A percentile compares a stretch with the other conserved stretches of the same genome.
phyloP scores from a whole-genome alignment of 2,113 vertebrate species.

The Cygnus buccinator region DNA sequence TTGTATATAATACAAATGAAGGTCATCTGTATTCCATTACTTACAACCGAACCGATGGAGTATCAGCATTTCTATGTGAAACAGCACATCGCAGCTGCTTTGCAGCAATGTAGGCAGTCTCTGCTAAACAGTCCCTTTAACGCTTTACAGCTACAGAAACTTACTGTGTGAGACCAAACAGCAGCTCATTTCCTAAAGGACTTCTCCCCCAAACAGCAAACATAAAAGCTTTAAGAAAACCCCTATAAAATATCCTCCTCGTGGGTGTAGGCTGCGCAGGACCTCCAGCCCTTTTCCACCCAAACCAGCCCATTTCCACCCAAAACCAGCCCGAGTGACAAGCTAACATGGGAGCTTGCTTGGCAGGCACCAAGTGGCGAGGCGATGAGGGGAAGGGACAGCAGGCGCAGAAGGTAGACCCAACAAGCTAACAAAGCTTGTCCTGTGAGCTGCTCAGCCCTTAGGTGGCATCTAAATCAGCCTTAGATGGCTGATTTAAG shows the following conservation, averaged over 20 bases:
- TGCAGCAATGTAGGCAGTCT: neutral
- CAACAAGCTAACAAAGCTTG: conserved; percentile 72
- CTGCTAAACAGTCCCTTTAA: neutral
- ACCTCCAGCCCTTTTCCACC: neutral
- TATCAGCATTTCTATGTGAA: rapidly evolving
- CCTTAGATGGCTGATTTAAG: neutral
- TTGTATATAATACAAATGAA: neutral
- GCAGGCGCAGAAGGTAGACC: conserved; percentile 30
- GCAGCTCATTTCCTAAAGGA: neutral
- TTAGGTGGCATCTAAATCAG: too few species aligned
- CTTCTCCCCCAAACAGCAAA: neutral
- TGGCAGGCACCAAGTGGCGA: neutral
- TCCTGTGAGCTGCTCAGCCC: neutral
- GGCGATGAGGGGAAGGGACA: neutral
- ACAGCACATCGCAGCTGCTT: neutral
- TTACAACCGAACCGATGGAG: neutral
- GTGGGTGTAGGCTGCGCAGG: neutral
- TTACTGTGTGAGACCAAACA: neutral
- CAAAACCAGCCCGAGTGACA: neutral
- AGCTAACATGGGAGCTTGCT: conserved; percentile 8
- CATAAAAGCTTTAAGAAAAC: neutral
- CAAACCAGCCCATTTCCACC: neutral
- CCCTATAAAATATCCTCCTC: neutral
- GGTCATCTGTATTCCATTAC: neutral
- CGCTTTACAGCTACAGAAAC: neutral